Evolutionary conservation across 2,888 invertebrate species (phyloP).

Genomic region (Drosophila longiperda): DNA sequence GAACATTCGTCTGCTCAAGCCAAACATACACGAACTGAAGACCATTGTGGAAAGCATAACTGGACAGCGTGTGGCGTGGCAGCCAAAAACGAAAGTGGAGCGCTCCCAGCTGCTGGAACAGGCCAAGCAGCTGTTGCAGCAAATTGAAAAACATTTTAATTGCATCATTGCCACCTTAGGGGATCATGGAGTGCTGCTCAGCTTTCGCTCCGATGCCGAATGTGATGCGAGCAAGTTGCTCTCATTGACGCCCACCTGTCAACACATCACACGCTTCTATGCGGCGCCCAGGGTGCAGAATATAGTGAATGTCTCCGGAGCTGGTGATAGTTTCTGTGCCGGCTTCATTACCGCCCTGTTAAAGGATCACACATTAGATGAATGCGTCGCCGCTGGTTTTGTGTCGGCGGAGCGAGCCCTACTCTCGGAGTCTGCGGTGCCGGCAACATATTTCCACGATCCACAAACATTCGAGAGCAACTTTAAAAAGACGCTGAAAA

Average conservation of each 20-base stretch:
- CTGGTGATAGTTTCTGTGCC: slow-evolving; percentile 91
- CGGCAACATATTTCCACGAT: slow-evolving; percentile 81
- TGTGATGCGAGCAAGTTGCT: slow-evolving; percentile 33
- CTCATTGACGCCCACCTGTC: slow-evolving; percentile 59
- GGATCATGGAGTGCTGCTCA: slow-evolving; percentile 87
- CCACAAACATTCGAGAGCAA: slow-evolving; percentile 42
- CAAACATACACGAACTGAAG: slow-evolving; percentile 91
- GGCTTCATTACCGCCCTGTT: slow-evolving; percentile 89
- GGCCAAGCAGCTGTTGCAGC: slow-evolving; percentile 79
- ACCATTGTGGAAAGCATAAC: slow-evolving; percentile 87
- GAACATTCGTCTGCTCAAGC: slow-evolving; percentile 88
- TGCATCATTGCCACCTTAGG: slow-evolving; percentile 89
- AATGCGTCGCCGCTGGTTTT: slow-evolving; percentile 88
- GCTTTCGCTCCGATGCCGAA: slow-evolving; percentile 61
- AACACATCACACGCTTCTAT: slow-evolving; percentile 64
- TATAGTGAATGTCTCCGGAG: slow-evolving; percentile 92
- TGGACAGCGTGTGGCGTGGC: slow-evolving; percentile 39
- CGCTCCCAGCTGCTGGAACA: slow-evolving; percentile 59
- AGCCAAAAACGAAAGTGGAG: slow-evolving; percentile 30
- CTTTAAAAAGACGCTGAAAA: slow-evolving; percentile 39
- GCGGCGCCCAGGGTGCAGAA: slow-evolving; percentile 70
- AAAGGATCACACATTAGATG: slow-evolving; percentile 86
- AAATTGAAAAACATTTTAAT: slow-evolving; percentile 86
- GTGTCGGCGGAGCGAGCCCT: slow-evolving; percentile 88
- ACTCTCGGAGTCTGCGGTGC: slow-evolving; percentile 87